Evolutionary conservation across 2,797 vertebrate species (phyloP).

Genomic region (Rhinella marina): DNA sequence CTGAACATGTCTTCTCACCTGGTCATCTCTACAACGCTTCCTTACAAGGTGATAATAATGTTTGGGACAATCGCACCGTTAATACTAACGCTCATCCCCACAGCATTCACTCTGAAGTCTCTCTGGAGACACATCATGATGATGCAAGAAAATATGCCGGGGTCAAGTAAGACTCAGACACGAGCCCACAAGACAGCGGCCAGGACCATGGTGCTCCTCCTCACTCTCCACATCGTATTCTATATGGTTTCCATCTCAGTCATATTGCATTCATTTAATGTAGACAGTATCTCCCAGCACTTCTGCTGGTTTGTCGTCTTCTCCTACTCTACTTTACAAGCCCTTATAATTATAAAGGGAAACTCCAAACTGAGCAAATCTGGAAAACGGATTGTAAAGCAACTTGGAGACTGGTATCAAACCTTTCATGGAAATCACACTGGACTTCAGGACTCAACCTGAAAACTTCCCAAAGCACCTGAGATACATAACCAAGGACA

Average conservation of each 20-base stretch:
- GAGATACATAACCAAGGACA: background rate
- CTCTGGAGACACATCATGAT: constrained; percentile 30
- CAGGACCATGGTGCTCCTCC: constrained; percentile 33
- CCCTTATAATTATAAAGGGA: background rate
- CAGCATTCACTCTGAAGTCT: constrained; percentile 6
- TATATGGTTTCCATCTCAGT: background rate
- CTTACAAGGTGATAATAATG: background rate
- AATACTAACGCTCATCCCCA: background rate
- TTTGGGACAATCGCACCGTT: background rate
- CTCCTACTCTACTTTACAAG: background rate
- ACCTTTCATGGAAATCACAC: background rate
- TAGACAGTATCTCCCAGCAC: background rate
- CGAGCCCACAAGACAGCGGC: background rate
- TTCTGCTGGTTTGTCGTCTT: background rate
- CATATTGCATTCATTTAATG: constrained; percentile 3
- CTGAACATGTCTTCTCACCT: background rate
- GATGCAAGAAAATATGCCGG: constrained; percentile 1
- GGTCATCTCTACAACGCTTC: background rate
- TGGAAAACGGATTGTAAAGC: background rate
- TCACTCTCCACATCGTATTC: background rate
- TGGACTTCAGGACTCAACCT: background rate
- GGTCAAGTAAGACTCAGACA: background rate
- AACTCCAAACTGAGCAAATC: constrained; percentile 27
- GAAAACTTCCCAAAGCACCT: background rate
- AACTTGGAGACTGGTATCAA: no score